phyloP scores from a whole-genome alignment of 2,797 vertebrate genomes.

The Meriones psammophilus region DNA sequence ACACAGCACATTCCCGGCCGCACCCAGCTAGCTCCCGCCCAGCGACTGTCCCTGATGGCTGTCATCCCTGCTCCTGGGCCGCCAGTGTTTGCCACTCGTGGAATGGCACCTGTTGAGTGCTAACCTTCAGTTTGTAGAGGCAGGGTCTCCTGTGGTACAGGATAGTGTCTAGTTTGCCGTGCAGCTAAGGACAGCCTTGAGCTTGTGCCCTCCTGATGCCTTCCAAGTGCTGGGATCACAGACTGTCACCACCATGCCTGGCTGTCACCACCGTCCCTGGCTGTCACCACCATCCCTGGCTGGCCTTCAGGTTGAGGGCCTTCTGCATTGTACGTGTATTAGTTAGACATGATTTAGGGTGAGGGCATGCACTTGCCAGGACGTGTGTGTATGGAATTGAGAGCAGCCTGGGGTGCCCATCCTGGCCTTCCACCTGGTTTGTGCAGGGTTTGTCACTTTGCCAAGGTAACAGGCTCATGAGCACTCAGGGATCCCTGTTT shows the following conservation, averaged over 20 bases:
- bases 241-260: not conserved
- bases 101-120: not conserved
- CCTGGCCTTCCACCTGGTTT: not conserved
- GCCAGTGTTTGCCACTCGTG: not conserved
- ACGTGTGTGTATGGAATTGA: not conserved
- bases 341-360: not conserved
- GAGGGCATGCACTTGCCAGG: not conserved
- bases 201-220: not conserved
- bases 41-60: not conserved
- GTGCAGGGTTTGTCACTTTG: not conserved
- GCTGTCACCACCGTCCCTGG: not conserved
- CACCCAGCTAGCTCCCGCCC: not conserved
- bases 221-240: not conserved
- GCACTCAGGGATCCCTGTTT: no score
- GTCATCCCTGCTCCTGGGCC: not conserved
- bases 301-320: not conserved
- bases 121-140: no score
- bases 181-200: not conserved
- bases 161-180: not conserved
- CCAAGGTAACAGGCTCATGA: not conserved
- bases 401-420: no score
- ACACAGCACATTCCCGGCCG: not conserved
- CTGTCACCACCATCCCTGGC: not conserved
- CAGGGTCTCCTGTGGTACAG: not conserved
- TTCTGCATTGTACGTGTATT: not conserved